Conservation (phyloP, 2,113 vertebrate species). For the Turnix velox region DNA sequence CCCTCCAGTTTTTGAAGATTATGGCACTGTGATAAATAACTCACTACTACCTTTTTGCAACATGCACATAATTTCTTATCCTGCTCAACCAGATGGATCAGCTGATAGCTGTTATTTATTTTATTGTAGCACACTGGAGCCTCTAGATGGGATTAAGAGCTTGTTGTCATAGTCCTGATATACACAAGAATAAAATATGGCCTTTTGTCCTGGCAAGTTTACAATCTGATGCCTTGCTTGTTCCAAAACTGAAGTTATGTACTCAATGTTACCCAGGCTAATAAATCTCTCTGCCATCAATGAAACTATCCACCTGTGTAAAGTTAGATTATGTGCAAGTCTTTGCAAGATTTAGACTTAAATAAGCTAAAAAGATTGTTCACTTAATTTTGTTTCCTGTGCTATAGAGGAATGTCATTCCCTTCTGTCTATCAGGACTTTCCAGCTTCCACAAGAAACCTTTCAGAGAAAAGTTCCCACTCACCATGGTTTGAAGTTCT, state of each 20-base stretch:
- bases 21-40: conserved; percentile 5
- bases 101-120: conserved; percentile 41
- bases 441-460: background rate
- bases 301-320: conserved; percentile 42
- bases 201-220: conserved; percentile 51
- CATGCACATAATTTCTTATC: conserved; percentile 11
- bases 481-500: background rate
- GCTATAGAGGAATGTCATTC: background rate
- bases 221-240: conserved; percentile 30
- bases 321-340: conserved; percentile 18
- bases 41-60: background rate
- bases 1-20: conserved; percentile 14
- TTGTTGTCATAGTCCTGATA: conserved; percentile 40
- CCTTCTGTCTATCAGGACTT: background rate
- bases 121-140: background rate
- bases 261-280: background rate
- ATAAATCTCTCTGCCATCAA: conserved; percentile 53
- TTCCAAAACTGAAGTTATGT: conserved; percentile 25
- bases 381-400: background rate
- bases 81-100: conserved; percentile 17
- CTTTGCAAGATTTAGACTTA: conserved; percentile 11
- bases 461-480: background rate
- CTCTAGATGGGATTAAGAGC: conserved; percentile 42
- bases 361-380: background rate
- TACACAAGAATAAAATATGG: conserved; percentile 32